A percentile compares a stretch with the other conserved stretches of the same genome.
These are phyloP conservation scores for Caenorhabditis brenneri DNA, from an alignment of 1,140 invertebrate species.

Conservation along the genomic window DNA sequence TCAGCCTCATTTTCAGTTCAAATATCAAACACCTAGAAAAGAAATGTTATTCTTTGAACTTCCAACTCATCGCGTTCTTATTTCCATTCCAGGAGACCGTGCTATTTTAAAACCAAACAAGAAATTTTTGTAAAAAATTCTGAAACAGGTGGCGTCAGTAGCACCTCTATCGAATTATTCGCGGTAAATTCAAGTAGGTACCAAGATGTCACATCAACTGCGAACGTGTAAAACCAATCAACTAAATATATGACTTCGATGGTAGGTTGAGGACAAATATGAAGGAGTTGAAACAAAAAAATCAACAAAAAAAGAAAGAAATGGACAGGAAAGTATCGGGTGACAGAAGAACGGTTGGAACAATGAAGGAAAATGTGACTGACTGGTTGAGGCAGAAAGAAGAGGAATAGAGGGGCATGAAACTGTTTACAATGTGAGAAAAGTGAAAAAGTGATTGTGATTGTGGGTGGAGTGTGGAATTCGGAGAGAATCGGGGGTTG, in stretches of 20 bases:
- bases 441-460: not conserved
- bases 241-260: not conserved
- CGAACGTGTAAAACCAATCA: constrained; percentile 6
- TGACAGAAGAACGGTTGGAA: constrained; percentile 22
- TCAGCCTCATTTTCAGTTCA: no score
- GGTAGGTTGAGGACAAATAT: no score
- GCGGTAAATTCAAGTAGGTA: no score
- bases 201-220: no score
- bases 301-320: not conserved
- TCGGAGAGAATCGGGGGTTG: not conserved
- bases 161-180: no score
- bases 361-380: not conserved
- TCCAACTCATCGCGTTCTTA: no score
- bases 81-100: no score
- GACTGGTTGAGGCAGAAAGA: not conserved
- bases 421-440: constrained; percentile 18
- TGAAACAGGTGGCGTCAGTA: no score
- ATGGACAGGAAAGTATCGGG: not conserved
- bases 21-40: no score
- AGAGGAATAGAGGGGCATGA: not conserved
- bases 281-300: not conserved
- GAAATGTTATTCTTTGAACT: no score
- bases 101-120: no score
- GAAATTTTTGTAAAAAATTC: no score
- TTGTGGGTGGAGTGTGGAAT: not conserved